A percentile compares a stretch with the other conserved stretches of the same genome.
Conservation (phyloP, 2,797 vertebrate species). For the Phrynocephalus vlangalii region DNA sequence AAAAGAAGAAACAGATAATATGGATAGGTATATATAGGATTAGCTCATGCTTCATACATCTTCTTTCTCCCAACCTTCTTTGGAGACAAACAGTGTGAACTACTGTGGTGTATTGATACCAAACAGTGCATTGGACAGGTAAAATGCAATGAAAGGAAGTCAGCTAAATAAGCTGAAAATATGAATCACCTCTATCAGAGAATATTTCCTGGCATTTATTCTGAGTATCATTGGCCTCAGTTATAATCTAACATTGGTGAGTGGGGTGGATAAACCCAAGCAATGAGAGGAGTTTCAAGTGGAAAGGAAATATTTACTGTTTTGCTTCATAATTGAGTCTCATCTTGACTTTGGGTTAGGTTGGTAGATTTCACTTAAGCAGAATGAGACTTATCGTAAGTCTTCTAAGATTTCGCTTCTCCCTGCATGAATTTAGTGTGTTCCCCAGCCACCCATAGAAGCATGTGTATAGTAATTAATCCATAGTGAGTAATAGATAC, state of each 20-base stretch:
- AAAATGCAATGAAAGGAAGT: conserved; percentile 61
- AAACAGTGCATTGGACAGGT: conserved; percentile 51
- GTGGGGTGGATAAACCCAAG: not conserved
- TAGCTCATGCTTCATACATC: conserved; percentile 25
- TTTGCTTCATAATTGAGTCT: not conserved
- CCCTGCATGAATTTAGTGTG: no score
- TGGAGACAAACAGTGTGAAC: conserved; percentile 31
- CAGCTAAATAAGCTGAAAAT: conserved; percentile 58
- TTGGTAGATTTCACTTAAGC: not conserved
- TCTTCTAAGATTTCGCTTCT: no score
- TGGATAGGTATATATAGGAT: not conserved
- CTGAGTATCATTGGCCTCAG: not conserved
- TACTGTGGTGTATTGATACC: conserved; percentile 42
- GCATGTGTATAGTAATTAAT: no score
- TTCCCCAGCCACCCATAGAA: no score
- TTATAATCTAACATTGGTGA: not conserved
- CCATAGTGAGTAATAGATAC: no score
- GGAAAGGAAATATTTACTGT: not conserved
- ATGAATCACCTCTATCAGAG: conserved; percentile 17
- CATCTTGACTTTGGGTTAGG: not conserved
- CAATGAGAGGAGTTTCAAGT: not conserved
- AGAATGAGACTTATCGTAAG: not conserved
- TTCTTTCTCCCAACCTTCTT: conserved; percentile 32
- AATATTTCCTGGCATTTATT: not conserved
- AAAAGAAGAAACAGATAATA: conserved; percentile 23